Evolutionary conservation across 2,113 vertebrate genomes (phyloP).

Genomic region (Toxostoma redivivum): DNA sequence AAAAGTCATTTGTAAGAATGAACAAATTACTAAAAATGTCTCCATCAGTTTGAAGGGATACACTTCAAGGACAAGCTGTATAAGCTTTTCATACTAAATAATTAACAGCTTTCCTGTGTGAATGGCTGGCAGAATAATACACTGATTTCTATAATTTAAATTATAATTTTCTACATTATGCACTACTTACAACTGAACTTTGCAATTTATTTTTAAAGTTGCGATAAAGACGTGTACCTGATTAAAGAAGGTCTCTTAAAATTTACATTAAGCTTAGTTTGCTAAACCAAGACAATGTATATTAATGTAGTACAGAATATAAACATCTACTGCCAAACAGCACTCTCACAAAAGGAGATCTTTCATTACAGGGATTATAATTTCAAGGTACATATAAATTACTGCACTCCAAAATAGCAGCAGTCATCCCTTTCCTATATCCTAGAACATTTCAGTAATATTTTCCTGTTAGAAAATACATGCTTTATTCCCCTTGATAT

Average conservation of each 20-base stretch:
- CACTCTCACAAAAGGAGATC: background rate
- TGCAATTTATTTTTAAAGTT: background rate
- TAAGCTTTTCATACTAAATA: background rate
- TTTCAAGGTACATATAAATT: background rate
- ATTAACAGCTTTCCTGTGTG: background rate
- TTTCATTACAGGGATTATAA: background rate
- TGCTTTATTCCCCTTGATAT: background rate
- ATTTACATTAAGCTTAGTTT: background rate
- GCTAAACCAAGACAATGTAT: background rate
- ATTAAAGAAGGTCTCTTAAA: background rate
- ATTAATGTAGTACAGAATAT: background rate
- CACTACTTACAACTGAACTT: background rate
- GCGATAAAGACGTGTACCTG: background rate
- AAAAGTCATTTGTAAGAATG: background rate
- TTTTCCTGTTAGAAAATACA: background rate
- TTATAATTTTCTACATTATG: background rate
- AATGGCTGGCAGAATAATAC: background rate
- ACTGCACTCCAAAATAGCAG: background rate
- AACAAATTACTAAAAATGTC: background rate
- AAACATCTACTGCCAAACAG: background rate
- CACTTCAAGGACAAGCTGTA: background rate
- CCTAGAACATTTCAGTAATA: background rate
- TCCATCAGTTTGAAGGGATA: background rate
- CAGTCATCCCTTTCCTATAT: background rate
- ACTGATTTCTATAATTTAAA: background rate